Base-by-base conservation (phyloP, 2,113 vertebrate species). In the Eleginops maclovinus region DNA sequence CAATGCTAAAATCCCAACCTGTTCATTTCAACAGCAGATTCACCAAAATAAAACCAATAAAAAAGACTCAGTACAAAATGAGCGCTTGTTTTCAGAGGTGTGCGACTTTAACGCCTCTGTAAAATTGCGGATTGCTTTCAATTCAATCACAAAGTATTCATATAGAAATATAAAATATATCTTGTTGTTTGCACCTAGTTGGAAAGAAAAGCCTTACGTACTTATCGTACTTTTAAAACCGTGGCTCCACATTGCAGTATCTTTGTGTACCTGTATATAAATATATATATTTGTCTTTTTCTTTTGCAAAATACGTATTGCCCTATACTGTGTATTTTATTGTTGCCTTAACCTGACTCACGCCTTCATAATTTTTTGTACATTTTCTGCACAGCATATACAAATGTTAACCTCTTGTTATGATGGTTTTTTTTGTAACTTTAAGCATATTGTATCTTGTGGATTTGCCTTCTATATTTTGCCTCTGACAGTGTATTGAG, bases 201-300 rank as follows among this genome's bases (percentile, higher is more conserved):
- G 16, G 36, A 28, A 60, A 12, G 19, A 40, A 16, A 65, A 77
- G 60, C 13, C n/a, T 24, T 62, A 69, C 83, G 7, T 73, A 68
- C 78, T 80, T 71, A 41, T 72, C 59, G 22, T 61, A 72, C 84
- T 77, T 84, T 74, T 80, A 22, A n/a, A 76, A 56, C 67, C 51
- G 46, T 26, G 80, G 47, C 88, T 87, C 85, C 79, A 84, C 77
- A 77, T 88, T 91, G 86, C 93, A 94, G 92, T 93, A 94, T 93
- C 88, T 82, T 83, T 90, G 82, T 92, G 85, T 90, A 84, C 51
- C 58, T 92, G 88, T 89, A 80, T 89, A 88, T 82, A 91, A 71
- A 87, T 88, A 87, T 79, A 82, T 87, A 78, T 84, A 63, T 83
- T 49, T 89, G 54, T 74, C 12, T 75, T 69, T 62, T 17, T n/a